These are phyloP conservation scores for Pardosa pseudoannulata DNA, from an alignment of 2,888 invertebrate genomes.

Conservation along the genomic window DNA sequence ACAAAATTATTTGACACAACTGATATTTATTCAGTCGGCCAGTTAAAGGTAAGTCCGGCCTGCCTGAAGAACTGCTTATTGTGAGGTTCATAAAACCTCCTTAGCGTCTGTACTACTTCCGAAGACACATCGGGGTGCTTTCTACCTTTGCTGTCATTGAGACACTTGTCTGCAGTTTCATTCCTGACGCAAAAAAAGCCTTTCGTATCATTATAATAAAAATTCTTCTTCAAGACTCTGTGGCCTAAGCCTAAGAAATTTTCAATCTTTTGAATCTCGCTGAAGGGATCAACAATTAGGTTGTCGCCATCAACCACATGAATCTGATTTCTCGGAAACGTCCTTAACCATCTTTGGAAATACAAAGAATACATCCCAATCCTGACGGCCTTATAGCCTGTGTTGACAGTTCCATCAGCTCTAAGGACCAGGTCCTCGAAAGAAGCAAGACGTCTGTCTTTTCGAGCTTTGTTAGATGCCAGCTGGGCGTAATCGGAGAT, in stretches of 20 bases:
- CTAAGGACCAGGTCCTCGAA: constrained; percentile 67
- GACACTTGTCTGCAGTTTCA: constrained; percentile 84
- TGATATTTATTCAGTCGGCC: constrained; percentile 83
- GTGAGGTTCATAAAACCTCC: constrained; percentile 92
- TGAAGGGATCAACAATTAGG: constrained; percentile 92
- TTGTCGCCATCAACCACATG: constrained; percentile 96
- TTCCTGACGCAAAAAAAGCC: constrained; percentile 90
- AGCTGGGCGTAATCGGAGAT: constrained; percentile 98
- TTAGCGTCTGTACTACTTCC: constrained; percentile 86
- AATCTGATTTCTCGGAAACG: constrained; percentile 93
- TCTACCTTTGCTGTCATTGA: constrained; percentile 91
- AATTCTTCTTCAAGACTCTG: constrained; percentile 88
- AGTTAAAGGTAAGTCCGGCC: constrained; percentile 93
- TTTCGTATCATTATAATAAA: constrained; percentile 97
- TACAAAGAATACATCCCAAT: constrained; percentile 94
- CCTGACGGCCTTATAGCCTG: constrained; percentile 79
- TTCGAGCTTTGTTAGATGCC: constrained; percentile 80
- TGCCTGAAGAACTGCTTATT: constrained; percentile 94
- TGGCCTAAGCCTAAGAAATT: constrained; percentile 87
- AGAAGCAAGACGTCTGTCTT: constrained; percentile 41
- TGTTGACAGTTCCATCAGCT: constrained; percentile 77
- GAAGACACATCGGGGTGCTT: constrained; percentile 91
- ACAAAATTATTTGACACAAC: background rate
- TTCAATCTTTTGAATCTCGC: constrained; percentile 91
- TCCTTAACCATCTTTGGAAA: constrained; percentile 92